These are phyloP conservation scores for Nylanderia fulva DNA, from an alignment of 1,140 invertebrate species.

Conservation along the genomic window DNA sequence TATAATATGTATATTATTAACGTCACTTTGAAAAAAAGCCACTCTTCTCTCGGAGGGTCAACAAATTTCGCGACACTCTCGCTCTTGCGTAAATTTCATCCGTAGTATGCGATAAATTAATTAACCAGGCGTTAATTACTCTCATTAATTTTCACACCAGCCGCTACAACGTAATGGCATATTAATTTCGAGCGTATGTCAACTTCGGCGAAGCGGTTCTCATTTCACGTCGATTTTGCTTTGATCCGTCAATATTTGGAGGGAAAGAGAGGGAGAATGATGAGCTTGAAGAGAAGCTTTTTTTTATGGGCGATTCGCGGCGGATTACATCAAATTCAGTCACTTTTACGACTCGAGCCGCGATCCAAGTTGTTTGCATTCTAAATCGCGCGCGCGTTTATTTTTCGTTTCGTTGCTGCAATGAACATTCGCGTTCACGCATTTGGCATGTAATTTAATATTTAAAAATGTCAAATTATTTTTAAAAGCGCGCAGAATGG, in stretches of 20 bases:
- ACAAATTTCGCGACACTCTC: background rate
- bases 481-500: no score
- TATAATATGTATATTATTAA: no score
- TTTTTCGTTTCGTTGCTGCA: background rate
- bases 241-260: background rate
- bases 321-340: constrained; percentile 2
- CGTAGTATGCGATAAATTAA: background rate
- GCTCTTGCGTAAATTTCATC: background rate
- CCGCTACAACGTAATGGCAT: background rate
- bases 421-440: background rate
- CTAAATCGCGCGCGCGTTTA: background rate
- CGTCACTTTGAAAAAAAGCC: background rate
- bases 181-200: constrained; percentile 17
- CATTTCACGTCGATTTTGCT: background rate
- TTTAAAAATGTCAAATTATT: constrained; percentile 33
- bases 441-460: constrained; percentile 8
- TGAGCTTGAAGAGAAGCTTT: background rate
- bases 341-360: background rate
- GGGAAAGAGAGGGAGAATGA: background rate
- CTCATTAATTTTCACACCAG: constrained; percentile 13
- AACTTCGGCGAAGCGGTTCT: background rate
- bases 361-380: background rate
- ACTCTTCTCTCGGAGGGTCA: background rate
- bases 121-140: constrained; percentile 10
- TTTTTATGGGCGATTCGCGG: constrained; percentile 10